Base-by-base conservation (phyloP, 2,113 vertebrate species). In the Meleagris gallopavo region DNA sequence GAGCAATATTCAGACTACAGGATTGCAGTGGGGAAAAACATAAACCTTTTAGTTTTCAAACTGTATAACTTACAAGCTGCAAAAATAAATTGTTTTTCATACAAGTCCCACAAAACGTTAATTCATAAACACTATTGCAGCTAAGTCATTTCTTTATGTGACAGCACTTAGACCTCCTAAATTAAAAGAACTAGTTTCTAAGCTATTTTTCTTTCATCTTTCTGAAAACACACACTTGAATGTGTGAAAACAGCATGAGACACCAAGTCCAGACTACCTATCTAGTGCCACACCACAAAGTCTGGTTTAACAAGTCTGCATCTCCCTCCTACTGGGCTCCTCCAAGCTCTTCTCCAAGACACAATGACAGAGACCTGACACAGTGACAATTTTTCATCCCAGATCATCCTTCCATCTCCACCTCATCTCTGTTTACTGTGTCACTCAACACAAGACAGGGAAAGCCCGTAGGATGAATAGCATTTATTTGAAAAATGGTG, bases 21-120 rank as follows among this genome's bases (percentile, higher is more conserved):
- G 90, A 77, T 1, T 60, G 48, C 18, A 82, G 58, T 4, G 17
- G 67, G 70, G 57, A 45, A 93, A 93, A 94, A 58, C 64, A 62
- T 4, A 93, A 90, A 75, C 50, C 38, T 84, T 93, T 57, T 61
- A 48, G 57, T 90, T 88, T 96, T 22, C 34, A 41, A 91, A 83
- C 2, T 29, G 9, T 29, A 11, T 29, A 36, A 36, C 89, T 85
- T 24, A 50, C 30, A 89, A 85, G 38, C 10, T 71, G 81, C 38
- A 70, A 86, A 76, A 86, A 46, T 0, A 87, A 82, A n/a, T 25
- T 36, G 20, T 3, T 87, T 85, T 61, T 36, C 54, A 24, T 30
- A 36, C 73, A 69, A 80, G 45, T 32, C 79, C 32, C 55, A 64
- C 25, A 66, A 19, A 62, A 89, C 38, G 75, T 76, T 73, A 54